Percentiles rank a stretch among this genome's conserved stretches.
Conservation (phyloP, 23 tunicate species). For the Oikopleura dioica region DNA sequence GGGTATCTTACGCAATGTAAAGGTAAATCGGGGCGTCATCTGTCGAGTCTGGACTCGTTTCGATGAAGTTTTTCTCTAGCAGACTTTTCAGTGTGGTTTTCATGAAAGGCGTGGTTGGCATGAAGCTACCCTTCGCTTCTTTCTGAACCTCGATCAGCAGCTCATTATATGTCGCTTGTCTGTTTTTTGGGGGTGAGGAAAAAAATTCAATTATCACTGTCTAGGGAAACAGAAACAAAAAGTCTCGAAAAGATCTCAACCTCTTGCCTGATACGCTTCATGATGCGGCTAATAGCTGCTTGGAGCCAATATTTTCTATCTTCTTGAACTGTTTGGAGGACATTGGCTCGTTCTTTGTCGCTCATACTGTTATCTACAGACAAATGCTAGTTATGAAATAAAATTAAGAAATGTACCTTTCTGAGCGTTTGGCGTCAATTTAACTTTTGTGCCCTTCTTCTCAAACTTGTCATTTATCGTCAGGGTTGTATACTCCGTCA, state of each 20-base stretch:
- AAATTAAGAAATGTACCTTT: not conserved
- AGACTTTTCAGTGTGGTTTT: not conserved
- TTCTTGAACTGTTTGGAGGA: not conserved
- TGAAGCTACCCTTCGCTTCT: not conserved
- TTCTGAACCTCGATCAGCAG: not conserved
- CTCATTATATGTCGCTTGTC: not conserved
- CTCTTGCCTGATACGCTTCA: not conserved
- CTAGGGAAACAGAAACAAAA: too few relatives aligned
- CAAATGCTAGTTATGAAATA: not conserved
- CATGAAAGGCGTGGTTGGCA: not conserved
- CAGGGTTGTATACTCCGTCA: not conserved
- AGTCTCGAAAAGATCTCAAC: too few relatives aligned
- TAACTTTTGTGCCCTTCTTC: not conserved
- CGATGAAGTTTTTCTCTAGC: not conserved
- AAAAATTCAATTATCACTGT: too few relatives aligned
- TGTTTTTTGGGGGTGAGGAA: too few relatives aligned
- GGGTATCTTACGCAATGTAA: not conserved
- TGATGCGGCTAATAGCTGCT: not conserved
- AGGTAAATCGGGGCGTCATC: not conserved
- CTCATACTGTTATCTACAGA: not conserved
- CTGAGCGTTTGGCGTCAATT: not conserved
- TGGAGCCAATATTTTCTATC: conserved; percentile 6
- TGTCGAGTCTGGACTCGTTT: not conserved
- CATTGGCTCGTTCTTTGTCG: not conserved
- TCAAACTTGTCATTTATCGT: not conserved